Evolutionary conservation across 2,797 vertebrate genomes (phyloP).

Genomic region (Aphelocoma californica): DNA sequence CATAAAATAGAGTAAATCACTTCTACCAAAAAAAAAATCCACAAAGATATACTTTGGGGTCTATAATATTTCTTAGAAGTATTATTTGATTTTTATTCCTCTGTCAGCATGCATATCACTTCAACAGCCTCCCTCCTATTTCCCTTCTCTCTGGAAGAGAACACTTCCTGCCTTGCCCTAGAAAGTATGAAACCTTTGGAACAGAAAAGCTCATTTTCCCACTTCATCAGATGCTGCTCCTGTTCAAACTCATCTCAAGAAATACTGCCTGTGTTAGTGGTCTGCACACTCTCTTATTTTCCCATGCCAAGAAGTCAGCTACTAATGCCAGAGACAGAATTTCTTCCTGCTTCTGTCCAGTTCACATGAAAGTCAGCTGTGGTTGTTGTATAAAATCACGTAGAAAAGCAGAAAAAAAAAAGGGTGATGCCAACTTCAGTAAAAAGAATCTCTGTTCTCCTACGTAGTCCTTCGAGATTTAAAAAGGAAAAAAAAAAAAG

Average conservation of each 20-base stretch:
- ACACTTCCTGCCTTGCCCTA: slow-evolving; percentile 37
- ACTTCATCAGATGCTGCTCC: slow-evolving; percentile 47
- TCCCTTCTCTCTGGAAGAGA: slow-evolving; percentile 6
- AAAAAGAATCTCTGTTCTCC: slow-evolving; percentile 56
- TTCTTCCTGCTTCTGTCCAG: slow-evolving; percentile 61
- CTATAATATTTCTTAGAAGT: background rate
- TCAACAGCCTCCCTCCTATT: background rate
- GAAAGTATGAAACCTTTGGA: slow-evolving; percentile 59
- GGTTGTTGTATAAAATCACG: slow-evolving; percentile 43
- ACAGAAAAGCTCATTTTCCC: slow-evolving; percentile 59
- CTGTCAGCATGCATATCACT: background rate
- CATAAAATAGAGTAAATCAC: background rate
- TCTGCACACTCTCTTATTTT: slow-evolving; percentile 29
- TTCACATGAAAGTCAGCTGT: slow-evolving; percentile 64
- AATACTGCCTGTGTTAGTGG: slow-evolving; percentile 47
- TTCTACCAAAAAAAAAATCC: background rate
- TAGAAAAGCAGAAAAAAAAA: slow-evolving; percentile 2
- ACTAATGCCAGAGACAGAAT: slow-evolving; percentile 24
- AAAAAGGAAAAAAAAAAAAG: background rate
- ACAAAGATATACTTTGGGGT: background rate
- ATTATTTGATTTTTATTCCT: background rate
- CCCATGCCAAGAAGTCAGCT: slow-evolving; percentile 54
- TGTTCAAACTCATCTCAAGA: slow-evolving; percentile 46
- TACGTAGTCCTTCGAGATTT: background rate
- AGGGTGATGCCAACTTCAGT: slow-evolving; percentile 24